Base-by-base conservation (phyloP, 2,888 invertebrate species). In the Xanthia togata region DNA sequence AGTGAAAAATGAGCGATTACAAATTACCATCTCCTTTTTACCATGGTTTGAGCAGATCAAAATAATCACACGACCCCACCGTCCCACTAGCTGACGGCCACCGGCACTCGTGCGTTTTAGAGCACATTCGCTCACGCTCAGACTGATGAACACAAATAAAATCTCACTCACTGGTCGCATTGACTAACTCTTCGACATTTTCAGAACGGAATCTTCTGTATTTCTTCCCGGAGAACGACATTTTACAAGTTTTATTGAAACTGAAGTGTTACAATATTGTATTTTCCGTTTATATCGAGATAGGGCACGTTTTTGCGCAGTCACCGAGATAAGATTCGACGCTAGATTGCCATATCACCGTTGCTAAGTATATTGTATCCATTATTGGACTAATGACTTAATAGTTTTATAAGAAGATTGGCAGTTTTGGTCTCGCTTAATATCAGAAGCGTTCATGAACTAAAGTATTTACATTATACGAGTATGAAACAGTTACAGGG, bases 151-250 rank as follows among this genome's bases (percentile, higher is more conserved):
- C 60, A n/a, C 35, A 62, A 38, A 53, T 14, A 44, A 47, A 53
- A 38, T 12, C 47, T 17, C 75, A 93, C 95, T 95, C 90, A 95
- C 95, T 91, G 47, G 93, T 77, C 0, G 88, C 89, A 76, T 87
- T 90, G 31, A 94, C 73, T 60, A 95, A 81, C 55, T 93, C 91
- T 4, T 94, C 92, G 8, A 95, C 85, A 83, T 95, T 95, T 76
- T 94, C 94, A 86, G 91, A 92, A 0, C 91, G 87, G 0, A 91
- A 87, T 73, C 95, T 89, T 70, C 91, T 90, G 70, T 86, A 96
- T 60, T 90, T 92, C 82, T 93, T 95, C 0, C 96, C 96, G 0
- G 91, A 94, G 85, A 94, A 95, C 79, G 93, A 93, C 95, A 95
- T 95, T 76, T 79, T 85, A 50, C 38, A 31, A 35, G 20, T 75